A percentile compares a stretch with the other conserved stretches of the same genome.
These are phyloP conservation scores for Spatulosminthurus flaviceps DNA, from an alignment of 2,888 invertebrate genomes.

Conservation along the genomic window DNA sequence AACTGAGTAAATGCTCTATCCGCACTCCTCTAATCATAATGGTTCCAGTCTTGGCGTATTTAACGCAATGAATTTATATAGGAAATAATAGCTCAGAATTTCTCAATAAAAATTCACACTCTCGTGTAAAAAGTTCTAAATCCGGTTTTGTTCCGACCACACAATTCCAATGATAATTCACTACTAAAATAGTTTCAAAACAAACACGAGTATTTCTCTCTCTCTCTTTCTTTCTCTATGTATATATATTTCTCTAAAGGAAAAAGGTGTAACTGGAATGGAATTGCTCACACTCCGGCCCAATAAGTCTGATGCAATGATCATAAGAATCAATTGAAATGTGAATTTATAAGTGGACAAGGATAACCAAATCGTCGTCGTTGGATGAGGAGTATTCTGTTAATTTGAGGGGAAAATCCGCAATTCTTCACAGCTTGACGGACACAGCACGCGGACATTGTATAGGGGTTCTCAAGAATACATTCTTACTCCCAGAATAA, in stretches of 20 bases:
- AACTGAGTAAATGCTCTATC: slow-evolving; percentile 49
- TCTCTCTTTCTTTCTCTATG: too few relatives aligned
- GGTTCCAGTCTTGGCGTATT: not conserved
- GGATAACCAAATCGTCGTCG: slow-evolving; percentile 29
- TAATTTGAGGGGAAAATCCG: slow-evolving; percentile 44
- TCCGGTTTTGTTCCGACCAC: too few relatives aligned
- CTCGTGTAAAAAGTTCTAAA: too few relatives aligned
- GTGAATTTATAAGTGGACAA: slow-evolving; percentile 45
- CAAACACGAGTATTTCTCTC: too few relatives aligned
- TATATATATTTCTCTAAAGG: too few relatives aligned
- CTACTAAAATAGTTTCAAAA: too few relatives aligned
- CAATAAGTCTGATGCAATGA: slow-evolving; percentile 40
- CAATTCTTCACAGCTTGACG: slow-evolving; percentile 33
- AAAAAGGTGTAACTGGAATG: too few relatives aligned
- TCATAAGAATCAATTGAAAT: slow-evolving; percentile 39
- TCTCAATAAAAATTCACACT: too few relatives aligned
- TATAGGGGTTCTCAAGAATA: slow-evolving; percentile 21
- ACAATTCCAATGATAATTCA: too few relatives aligned
- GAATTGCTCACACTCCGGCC: slow-evolving; percentile 12
- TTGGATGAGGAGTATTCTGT: slow-evolving; percentile 40
- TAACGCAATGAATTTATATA: too few relatives aligned
- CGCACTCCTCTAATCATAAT: slow-evolving; percentile 7
- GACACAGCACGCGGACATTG: slow-evolving; percentile 24
- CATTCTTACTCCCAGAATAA: slow-evolving; percentile 25
- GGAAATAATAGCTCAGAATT: too few relatives aligned